Percentiles rank a stretch among this genome's conserved stretches.
Evolutionary conservation across 2,113 vertebrate species (phyloP).

Genomic region (Sylvia atricapilla): DNA sequence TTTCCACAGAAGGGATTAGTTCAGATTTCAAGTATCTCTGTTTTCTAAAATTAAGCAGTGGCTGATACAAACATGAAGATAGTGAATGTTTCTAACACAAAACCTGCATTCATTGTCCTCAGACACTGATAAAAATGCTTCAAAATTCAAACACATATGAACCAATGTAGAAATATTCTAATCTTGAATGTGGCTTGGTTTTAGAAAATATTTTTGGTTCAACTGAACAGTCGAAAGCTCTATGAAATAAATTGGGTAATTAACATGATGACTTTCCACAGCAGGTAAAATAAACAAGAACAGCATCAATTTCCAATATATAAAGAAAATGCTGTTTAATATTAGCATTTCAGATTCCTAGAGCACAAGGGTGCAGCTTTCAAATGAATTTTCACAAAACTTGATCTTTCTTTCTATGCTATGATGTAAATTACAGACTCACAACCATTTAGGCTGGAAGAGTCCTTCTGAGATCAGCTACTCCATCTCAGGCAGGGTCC

Average conservation of each 20-base stretch:
- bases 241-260: neutral
- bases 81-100: neutral
- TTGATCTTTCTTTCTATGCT: neutral
- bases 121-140: neutral
- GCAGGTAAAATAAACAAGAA: too few relatives aligned
- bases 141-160: neutral
- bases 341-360: neutral
- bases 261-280: neutral
- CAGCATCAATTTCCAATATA: too few relatives aligned
- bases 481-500: neutral
- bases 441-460: neutral
- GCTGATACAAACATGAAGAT: neutral
- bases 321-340: neutral
- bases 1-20: neutral
- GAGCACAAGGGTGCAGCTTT: neutral
- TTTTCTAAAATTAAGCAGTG: neutral
- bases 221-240: neutral
- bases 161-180: neutral
- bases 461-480: neutral
- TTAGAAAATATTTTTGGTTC: neutral
- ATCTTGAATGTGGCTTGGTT: neutral
- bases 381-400: neutral
- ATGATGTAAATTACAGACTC: neutral
- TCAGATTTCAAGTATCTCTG: neutral
- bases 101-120: neutral